A percentile compares a stretch with the other conserved stretches of the same genome.
Conservation (phyloP, 2,888 invertebrate genomes). For the Drosophila suboccidentalis region DNA sequence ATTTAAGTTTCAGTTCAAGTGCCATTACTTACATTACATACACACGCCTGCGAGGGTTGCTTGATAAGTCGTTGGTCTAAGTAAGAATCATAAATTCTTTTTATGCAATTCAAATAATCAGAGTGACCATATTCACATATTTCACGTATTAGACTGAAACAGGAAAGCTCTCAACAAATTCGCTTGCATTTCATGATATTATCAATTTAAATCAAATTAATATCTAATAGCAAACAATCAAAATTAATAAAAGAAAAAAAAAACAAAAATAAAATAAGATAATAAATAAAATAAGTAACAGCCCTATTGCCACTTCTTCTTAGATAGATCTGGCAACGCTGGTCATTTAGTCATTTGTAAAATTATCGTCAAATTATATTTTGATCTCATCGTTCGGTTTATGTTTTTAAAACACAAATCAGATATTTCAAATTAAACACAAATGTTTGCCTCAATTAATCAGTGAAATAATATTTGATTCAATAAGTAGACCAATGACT, state of each 20-base stretch:
- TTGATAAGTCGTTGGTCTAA: neutral
- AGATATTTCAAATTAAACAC: neutral
- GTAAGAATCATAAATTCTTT: neutral
- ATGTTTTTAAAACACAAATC: neutral
- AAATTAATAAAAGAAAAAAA: neutral
- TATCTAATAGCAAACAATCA: neutral
- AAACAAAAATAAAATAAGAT: too few relatives aligned
- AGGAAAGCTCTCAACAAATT: neutral
- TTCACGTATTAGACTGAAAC: neutral
- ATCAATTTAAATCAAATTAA: neutral
- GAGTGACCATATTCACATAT: neutral
- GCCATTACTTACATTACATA: conserved; percentile 60
- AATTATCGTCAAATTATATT: neutral
- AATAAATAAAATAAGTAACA: too few relatives aligned
- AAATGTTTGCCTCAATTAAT: neutral
- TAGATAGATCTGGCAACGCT: too few relatives aligned
- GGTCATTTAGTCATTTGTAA: too few relatives aligned
- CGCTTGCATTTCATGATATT: neutral
- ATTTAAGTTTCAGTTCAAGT: conserved; percentile 75
- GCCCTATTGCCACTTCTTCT: neutral
- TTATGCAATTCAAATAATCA: neutral
- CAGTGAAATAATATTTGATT: neutral
- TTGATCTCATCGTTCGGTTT: conserved; percentile 1
- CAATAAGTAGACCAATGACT: neutral
- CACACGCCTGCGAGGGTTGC: conserved; percentile 10